Evolutionary conservation across 2,888 invertebrate species (phyloP), one percentile per base, ranked within the genome.

Genomic region (Elegia similella): DNA sequence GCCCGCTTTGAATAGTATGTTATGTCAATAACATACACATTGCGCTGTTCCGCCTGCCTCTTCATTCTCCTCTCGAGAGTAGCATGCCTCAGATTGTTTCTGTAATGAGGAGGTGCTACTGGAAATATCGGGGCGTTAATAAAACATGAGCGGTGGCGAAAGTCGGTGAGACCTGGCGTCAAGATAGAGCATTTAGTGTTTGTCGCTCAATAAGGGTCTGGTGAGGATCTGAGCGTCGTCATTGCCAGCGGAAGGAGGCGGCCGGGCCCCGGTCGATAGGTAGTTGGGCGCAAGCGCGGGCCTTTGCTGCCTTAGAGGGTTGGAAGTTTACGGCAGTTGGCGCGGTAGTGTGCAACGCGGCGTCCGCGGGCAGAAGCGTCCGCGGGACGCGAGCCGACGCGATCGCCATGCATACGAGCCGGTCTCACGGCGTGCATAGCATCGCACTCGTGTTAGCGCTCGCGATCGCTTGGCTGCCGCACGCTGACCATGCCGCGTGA

Each of bases 401-500:
- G 72, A 72, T 67, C 74, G 82, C 75, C 80, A 86, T 85, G 84
- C 75, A 77, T 72, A 74, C 82, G 82, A 72, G 73, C 76, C 86
- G 89, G 78, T 79, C 78, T 70, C 87, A 81, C 76, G 81, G 78
- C 75, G 80, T 84, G 74, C 76, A 80, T 75, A 85, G 82, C 80
- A 75, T 87, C 76, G 84, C 84, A 66, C 75, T 87, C 58, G 83
- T 84, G 65, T 63, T 89, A 61, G 78, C 82, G 64, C 82, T 88
- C 70, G 86, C 86, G 63, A 74, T 87, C 59, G 78, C 84, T 67
- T 84, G 80, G 72, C 69, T 88, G 66, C 85, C 86, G 56, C 82
- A 83, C 64, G 78, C 82, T 42, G 84, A 85, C 67, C 78, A 82
- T 62, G 86, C 87, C 59, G 83, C 87, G 90, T 90, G 66, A 89